Conservation (phyloP, 2,888 invertebrate species). For the Allolobophora icterica region DNA sequence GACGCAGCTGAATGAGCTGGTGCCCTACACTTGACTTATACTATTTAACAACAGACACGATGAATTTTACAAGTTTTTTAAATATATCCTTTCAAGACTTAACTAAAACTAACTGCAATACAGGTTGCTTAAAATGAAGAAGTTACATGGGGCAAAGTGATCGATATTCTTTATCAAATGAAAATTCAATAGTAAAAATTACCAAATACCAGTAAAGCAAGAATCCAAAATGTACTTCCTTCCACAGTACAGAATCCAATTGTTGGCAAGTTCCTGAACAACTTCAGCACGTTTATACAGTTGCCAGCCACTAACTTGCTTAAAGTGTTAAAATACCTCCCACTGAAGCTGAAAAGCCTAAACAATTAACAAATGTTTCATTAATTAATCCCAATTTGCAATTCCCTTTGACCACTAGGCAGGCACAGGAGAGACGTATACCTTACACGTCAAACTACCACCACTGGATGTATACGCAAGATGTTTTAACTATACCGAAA, state of each 20-base stretch:
- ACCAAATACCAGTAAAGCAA: slow-evolving; percentile 2
- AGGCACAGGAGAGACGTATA: neutral
- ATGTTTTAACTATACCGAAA: neutral
- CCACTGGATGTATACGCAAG: neutral
- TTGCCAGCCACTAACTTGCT: neutral
- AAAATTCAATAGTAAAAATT: slow-evolving; percentile 21
- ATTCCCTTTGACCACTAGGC: neutral
- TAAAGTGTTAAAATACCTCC: neutral
- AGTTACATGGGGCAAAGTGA: slow-evolving; percentile 17
- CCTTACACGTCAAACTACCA: neutral
- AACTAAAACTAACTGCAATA: slow-evolving; percentile 30
- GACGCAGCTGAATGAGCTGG: too few species aligned
- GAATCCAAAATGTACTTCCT: neutral
- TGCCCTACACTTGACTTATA: too few species aligned
- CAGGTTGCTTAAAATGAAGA: slow-evolving; percentile 22
- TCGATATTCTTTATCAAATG: neutral
- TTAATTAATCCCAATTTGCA: neutral
- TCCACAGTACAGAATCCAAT: neutral
- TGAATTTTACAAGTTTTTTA: slow-evolving; percentile 10
- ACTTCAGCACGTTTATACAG: neutral
- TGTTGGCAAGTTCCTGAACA: neutral
- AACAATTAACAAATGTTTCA: neutral
- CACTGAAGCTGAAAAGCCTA: neutral
- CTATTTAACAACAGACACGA: neutral
- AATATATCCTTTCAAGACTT: slow-evolving; percentile 29